Base-by-base conservation (phyloP, 2,888 invertebrate species). In the Aporophyla nigra region DNA sequence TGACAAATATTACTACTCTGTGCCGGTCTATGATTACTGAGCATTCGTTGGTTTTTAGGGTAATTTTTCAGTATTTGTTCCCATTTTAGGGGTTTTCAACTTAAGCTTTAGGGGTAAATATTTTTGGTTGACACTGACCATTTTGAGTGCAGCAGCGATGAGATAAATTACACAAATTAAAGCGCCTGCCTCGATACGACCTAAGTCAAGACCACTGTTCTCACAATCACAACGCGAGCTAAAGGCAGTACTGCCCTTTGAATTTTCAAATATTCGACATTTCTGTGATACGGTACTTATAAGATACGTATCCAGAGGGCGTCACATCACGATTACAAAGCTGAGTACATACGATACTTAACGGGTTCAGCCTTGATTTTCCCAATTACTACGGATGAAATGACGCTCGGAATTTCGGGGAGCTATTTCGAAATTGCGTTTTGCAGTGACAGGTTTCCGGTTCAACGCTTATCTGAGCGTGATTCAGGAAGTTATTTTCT, bases 401-500 rank as follows among this genome's bases (percentile, higher is more conserved):
- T 82, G 49, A 56, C n/a, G 67, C 46, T 63, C 46, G 53, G 71
- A 63, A 80, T 82, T 76, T 82, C 4, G 27, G 61, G 24, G 1
- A 71, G 67, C 62, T 58, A 54, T 82, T 71, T 63, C 58, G 53
- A 71, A 77, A 82, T 80, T 80, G 67, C 62, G 67, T 80, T 82
- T 82, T 71, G 24, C 59, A 69, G 49, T 67, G 67, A 71, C 70
- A 76, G n/a, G 21, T 53, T 80, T 66, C 59, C 56, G 27, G 56
- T 49, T 65, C 70, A 65, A 69, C 24, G 68, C 63, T 53, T 61
- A 66, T 67, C 40, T 21, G 61, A 53, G 43, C 54, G 66, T 24
- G 54, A 74, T 75, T 59, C 33, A 33, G 82, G 61, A 16, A 58
- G 54, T 74, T 68, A 53, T 63, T 46, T 56, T 63, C 43, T n/a